Evolutionary conservation across 1,140 invertebrate genomes (phyloP).

Genomic region (Drosophila takahashii): DNA sequence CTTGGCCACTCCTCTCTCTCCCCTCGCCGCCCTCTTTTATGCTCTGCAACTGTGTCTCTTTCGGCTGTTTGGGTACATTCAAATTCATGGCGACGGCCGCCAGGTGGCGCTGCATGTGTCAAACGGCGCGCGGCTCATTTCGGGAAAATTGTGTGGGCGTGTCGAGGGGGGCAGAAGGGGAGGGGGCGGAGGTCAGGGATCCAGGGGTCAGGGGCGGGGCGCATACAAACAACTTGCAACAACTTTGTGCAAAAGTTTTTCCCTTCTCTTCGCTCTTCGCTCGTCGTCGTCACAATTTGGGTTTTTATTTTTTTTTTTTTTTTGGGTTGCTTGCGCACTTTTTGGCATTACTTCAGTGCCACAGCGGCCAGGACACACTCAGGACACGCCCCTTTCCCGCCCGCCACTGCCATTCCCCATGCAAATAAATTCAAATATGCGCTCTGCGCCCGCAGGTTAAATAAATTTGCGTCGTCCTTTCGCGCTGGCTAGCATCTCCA

Average conservation of each 20-base stretch:
- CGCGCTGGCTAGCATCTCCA: slow-evolving; percentile 15
- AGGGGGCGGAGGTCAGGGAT: neutral
- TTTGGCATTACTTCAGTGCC: slow-evolving; percentile 74
- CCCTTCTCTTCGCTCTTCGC: slow-evolving; percentile 13
- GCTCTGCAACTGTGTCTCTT: slow-evolving; percentile 17
- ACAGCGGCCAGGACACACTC: slow-evolving; percentile 37
- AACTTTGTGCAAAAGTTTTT: slow-evolving; percentile 69
- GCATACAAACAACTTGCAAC: slow-evolving; percentile 69
- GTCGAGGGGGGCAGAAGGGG: neutral
- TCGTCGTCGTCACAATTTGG: slow-evolving; percentile 57
- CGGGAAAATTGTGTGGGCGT: slow-evolving; percentile 43
- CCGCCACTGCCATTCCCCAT: slow-evolving; percentile 14
- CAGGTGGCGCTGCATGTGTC: slow-evolving; percentile 76
- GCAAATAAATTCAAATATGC: slow-evolving; percentile 81
- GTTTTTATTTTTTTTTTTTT: slow-evolving; percentile 20
- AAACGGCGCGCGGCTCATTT: slow-evolving; percentile 69
- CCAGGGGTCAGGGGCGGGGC: slow-evolving; percentile 7
- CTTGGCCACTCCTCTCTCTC: neutral
- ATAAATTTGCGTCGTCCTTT: slow-evolving; percentile 67
- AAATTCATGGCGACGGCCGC: slow-evolving; percentile 71
- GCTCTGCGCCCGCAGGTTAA: slow-evolving; percentile 76
- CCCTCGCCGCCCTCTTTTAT: slow-evolving; percentile 4
- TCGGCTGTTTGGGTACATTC: slow-evolving; percentile 44
- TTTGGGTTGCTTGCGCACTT: slow-evolving; percentile 57
- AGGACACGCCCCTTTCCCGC: neutral